These are phyloP conservation scores for Amblyteles armatorius DNA, from an alignment of 2,888 invertebrate species.

Conservation along the genomic window DNA sequence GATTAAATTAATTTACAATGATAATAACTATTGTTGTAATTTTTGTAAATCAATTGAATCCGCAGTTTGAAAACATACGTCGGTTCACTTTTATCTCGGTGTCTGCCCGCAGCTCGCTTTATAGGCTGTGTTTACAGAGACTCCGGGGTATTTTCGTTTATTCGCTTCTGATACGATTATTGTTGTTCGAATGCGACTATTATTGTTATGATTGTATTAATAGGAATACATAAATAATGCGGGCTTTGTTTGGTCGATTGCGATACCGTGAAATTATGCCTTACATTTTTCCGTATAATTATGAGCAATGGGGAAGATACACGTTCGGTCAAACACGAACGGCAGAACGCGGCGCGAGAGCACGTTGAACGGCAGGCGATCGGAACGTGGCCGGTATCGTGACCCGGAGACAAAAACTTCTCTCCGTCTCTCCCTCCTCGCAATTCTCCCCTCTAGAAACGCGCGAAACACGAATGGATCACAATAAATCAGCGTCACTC, in stretches of 20 bases:
- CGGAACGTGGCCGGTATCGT: not conserved
- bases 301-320: not conserved
- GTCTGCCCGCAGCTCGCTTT: too few relatives aligned
- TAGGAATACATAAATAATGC: slow-evolving; percentile 2
- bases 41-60: too few relatives aligned
- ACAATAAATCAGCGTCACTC: not conserved
- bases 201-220: slow-evolving; percentile 2
- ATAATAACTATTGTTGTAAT: too few relatives aligned
- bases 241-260: not conserved
- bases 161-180: slow-evolving; percentile 11
- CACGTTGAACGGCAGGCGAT: not conserved
- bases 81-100: too few relatives aligned
- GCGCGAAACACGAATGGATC: not conserved
- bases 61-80: too few relatives aligned
- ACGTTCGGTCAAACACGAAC: not conserved
- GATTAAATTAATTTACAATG: too few relatives aligned
- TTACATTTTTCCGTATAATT: not conserved
- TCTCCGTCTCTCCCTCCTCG: not conserved
- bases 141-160: not conserved
- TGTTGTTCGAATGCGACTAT: not conserved
- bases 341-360: not conserved
- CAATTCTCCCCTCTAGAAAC: not conserved
- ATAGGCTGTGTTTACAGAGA: not conserved
- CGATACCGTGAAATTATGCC: not conserved
- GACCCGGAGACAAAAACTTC: not conserved